Evolutionary conservation across 23 tunicate species (phyloP), one percentile per base, ranked within the genome.

Genomic region (Ascidia mentula): DNA sequence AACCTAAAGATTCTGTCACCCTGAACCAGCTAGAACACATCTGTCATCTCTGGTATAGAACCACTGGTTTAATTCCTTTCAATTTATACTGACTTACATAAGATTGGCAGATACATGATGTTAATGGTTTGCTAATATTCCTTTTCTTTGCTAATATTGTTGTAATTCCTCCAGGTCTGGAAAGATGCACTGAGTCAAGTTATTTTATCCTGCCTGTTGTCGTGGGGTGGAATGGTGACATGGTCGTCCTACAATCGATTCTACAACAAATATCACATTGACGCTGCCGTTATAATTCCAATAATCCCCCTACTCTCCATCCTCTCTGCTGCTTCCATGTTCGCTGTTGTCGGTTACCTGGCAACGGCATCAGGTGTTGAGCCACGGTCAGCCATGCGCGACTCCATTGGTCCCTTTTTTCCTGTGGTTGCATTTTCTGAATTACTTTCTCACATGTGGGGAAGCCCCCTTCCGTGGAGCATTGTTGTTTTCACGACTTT

Each of bases 131-230:
- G n/a, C n/a, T n/a, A n/a, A n/a, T n/a, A n/a, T n/a, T n/a, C n/a
- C n/a, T n/a, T n/a, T n/a, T n/a, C n/a, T n/a, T n/a, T n/a, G n/a
- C n/a, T n/a, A n/a, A n/a, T n/a, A n/a, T n/a, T n/a, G n/a, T n/a
- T n/a, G n/a, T n/a, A n/a, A n/a, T n/a, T n/a, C n/a, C n/a, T n/a
- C n/a, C 72, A 93, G 98, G 42, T 93, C 33, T 93, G 98, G 98
- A 93, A 93, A 42, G 98, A 93, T 59, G 98, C 98, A 1, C 34
- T 90, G 34, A 80, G 93, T 37, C 98, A 93, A 88, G 98, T 93
- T 8, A 88, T 93, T 40, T 40, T 93, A 34, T 78, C 98, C 0
- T 34, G 88, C 22, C 46, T 93, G 87, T 75, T 80, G 6, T 72
- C 93, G 4, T 89, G 89, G 84, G 98, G 98, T 32, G 98, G 98